Base-by-base conservation (phyloP, 2,888 invertebrate genomes). In the Brachyopa scutellaris region DNA sequence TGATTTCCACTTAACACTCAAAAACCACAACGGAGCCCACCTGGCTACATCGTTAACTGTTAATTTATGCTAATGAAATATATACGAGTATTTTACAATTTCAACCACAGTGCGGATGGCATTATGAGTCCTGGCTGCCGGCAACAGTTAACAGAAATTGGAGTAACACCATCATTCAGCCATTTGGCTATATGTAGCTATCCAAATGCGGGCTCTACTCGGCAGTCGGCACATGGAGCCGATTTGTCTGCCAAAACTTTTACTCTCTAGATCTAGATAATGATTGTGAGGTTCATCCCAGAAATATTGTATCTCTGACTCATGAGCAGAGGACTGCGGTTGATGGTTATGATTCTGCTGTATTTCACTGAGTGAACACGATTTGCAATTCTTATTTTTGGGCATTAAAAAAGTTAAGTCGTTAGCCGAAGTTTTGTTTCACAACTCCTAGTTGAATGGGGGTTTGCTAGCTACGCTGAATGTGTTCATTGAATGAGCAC, bases 61-160 rank as follows among this genome's bases (percentile, higher is more conserved):
- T 64, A 62, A 62, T 64, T 49, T 64, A 17, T 49, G 62, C 21
- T 64, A 64, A 64, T 40, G 26, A 64, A 64, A 36, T 47, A 6
- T 31, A 23, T 62, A n/a, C n/a, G n/a, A n/a, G n/a, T n/a, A n/a
- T n/a, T n/a, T n/a, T n/a, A n/a, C n/a, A n/a, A n/a, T n/a, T n/a
- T n/a, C n/a, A n/a, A n/a, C n/a, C n/a, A n/a, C n/a, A n/a, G n/a
- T n/a, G n/a, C n/a, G n/a, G n/a, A n/a, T n/a, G n/a, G n/a, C n/a
- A n/a, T n/a, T n/a, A n/a, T n/a, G n/a, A n/a, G n/a, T n/a, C n/a
- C n/a, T n/a, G n/a, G n/a, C n/a, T n/a, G n/a, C n/a, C n/a, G n/a
- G 33, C 2, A 3, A 33, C 33, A 33, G 15, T 2, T n/a, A 19
- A 19, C 17, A 2, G 17, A 42, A 42, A n/a, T 21, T n/a, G 42